Evolutionary conservation across 2,888 invertebrate species (phyloP).

Genomic region (Linnaemya vulpina): DNA sequence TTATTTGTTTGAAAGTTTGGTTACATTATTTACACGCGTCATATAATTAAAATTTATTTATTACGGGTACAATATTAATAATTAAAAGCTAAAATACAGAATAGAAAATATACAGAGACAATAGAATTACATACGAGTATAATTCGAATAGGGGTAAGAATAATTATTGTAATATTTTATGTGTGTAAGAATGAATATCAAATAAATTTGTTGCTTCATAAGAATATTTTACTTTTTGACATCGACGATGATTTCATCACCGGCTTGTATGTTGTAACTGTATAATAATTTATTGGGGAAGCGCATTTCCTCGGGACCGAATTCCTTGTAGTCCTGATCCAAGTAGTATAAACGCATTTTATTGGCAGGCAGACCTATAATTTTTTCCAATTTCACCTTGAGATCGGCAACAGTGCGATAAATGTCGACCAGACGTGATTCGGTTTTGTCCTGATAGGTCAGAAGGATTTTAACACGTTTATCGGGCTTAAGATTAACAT

Average conservation of each 20-base stretch:
- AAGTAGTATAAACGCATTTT: constrained; percentile 95
- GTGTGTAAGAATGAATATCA: constrained; percentile 22
- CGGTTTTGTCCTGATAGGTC: constrained; percentile 89
- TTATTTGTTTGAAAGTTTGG: constrained; percentile 42
- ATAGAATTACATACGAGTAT: constrained; percentile 8
- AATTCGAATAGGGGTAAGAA: constrained; percentile 9
- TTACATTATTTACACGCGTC: constrained; percentile 62
- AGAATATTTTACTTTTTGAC: constrained; percentile 84
- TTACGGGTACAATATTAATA: constrained; percentile 28
- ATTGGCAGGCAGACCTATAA: constrained; percentile 91
- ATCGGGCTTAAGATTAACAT: constrained; percentile 93
- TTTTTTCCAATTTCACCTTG: constrained; percentile 90
- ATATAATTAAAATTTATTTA: constrained; percentile 28
- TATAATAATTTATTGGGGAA: constrained; percentile 94
- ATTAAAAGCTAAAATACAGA: constrained; percentile 48
- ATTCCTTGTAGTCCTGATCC: constrained; percentile 90
- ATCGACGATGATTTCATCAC: constrained; percentile 95
- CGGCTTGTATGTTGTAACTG: constrained; percentile 94
- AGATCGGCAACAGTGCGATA: constrained; percentile 92
- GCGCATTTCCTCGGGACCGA: constrained; percentile 94
- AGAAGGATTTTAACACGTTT: constrained; percentile 93
- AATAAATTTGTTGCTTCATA: constrained; percentile 34
- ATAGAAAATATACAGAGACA: constrained; percentile 58
- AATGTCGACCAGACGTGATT: constrained; percentile 89
- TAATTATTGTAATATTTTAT: constrained; percentile 31